Evolutionary conservation across 2,113 vertebrate species (phyloP).

Genomic region (Gymnorhina tibicen): DNA sequence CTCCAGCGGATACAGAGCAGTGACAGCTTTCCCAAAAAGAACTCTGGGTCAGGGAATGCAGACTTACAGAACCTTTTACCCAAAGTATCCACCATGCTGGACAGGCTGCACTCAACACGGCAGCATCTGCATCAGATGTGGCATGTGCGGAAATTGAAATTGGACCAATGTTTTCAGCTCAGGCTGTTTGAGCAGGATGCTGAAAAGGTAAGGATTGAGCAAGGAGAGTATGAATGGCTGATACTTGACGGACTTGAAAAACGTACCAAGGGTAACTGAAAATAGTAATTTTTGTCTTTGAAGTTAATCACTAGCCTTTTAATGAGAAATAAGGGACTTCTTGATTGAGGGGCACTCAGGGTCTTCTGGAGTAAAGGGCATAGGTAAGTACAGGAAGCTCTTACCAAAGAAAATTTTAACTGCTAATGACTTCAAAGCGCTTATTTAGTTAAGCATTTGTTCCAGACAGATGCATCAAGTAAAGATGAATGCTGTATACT

Average conservation of each 20-base stretch:
- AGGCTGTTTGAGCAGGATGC: conserved; percentile 97
- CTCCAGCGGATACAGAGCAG: conserved; percentile 95
- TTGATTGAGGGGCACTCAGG: background rate
- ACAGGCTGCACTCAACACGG: conserved; percentile 90
- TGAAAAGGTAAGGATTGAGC: conserved; percentile 83
- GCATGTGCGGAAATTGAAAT: conserved; percentile 94
- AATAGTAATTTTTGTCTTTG: background rate
- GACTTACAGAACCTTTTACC: conserved; percentile 90
- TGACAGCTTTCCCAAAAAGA: conserved; percentile 87
- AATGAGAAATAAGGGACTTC: background rate
- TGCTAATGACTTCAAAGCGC: background rate
- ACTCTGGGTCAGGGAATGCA: conserved; percentile 86
- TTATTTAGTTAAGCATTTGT: background rate
- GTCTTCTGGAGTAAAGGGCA: background rate
- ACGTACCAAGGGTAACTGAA: background rate
- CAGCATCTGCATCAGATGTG: conserved; percentile 98
- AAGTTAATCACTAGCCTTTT: background rate
- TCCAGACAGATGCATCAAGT: background rate
- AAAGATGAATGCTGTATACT: background rate
- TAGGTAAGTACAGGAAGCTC: background rate
- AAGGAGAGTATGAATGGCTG: rapidly evolving
- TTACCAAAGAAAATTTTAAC: background rate
- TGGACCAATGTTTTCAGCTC: conserved; percentile 99
- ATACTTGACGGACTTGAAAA: background rate
- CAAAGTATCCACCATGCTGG: conserved; percentile 91